Evolutionary conservation across 2,888 invertebrate genomes (phyloP), one percentile per base, ranked within the genome.

Genomic region (Myopa testacea): DNA sequence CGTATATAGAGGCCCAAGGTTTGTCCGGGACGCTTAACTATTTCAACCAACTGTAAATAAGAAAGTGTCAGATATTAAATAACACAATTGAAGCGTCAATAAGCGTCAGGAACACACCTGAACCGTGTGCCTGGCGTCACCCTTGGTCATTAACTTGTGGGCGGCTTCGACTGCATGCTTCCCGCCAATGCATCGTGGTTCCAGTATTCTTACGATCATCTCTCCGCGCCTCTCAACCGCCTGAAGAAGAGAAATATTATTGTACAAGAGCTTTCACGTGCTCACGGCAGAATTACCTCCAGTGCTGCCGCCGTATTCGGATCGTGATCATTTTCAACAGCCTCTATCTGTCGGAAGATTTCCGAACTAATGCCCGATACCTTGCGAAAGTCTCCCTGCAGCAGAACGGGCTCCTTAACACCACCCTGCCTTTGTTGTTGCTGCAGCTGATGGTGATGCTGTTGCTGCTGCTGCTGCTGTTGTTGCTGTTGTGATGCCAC

Each of bases 21-120:
- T 90, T 99, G 99, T 16, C 99, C 99, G 0, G 99, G 99, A 84
- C 98, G 93, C 90, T 99, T 99, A 82, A 99, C 98, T 86, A 99
- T 98, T 91, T 99, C 99, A 84, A 99, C 98, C 87, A 98, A 93
- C 89, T 96, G 81, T 38, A 19, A n/a, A 7, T 62, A 69, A 5
- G 75, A 26, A 26, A 26, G 26, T 26, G 26, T 26, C 26, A 26
- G 26, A 26, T 63, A 37, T 52, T 14, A 55, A 45, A 45, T 45
- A 45, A 8, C 3, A 3, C 6, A 45, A 45, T 45, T 45, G 45
- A 3, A 45, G 45, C 10, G 10, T 6, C 7, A 45, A 45, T 10
- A 45, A 37, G 4, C 12, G 4, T 4, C 4, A 65, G 12, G 38
- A 19, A 75, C 78, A 65, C 75, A 86, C 87, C 84, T 87, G 87